These are phyloP conservation scores for Sebastes wilsoni DNA, from an alignment of 2,797 vertebrate species.

Conservation along the genomic window DNA sequence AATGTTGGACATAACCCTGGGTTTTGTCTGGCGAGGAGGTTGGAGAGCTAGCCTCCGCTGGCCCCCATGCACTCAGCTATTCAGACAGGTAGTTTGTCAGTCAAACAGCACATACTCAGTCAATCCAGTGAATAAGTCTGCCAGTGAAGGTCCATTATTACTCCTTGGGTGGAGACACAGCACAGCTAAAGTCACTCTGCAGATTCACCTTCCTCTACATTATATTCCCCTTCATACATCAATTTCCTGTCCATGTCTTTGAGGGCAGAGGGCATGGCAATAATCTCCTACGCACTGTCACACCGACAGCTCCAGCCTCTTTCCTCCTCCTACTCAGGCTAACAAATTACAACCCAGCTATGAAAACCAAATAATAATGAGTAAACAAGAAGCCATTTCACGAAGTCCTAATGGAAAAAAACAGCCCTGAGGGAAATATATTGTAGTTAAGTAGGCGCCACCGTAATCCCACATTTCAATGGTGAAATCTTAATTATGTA, in stretches of 20 bases:
- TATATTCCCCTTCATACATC: constrained; percentile 36
- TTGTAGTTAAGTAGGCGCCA: constrained; percentile 52
- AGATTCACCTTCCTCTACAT: constrained; percentile 16
- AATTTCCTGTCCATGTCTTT: constrained; percentile 29
- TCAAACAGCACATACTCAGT: constrained; percentile 3
- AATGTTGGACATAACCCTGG: background rate
- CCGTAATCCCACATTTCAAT: constrained; percentile 54
- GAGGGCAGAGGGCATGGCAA: constrained; percentile 43
- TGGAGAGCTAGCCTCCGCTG: background rate
- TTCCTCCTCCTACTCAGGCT: constrained; percentile 41
- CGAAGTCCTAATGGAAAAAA: constrained; percentile 62
- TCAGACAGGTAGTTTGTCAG: background rate
- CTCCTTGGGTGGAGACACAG: background rate
- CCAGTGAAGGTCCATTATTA: background rate
- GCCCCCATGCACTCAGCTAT: background rate
- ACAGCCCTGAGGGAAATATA: constrained; percentile 44
- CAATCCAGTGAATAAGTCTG: background rate
- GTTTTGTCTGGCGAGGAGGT: background rate
- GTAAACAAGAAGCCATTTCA: constrained; percentile 70
- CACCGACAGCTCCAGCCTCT: constrained; percentile 9
- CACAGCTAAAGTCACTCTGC: background rate
- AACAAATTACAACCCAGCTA: constrained; percentile 58
- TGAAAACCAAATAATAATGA: constrained; percentile 69
- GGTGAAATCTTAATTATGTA: constrained; percentile 70
- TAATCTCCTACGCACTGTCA: constrained; percentile 35